These are phyloP conservation scores for Pocillopora meandrina DNA, from an alignment of 92 coral and sea anemone species.

Conservation along the genomic window DNA sequence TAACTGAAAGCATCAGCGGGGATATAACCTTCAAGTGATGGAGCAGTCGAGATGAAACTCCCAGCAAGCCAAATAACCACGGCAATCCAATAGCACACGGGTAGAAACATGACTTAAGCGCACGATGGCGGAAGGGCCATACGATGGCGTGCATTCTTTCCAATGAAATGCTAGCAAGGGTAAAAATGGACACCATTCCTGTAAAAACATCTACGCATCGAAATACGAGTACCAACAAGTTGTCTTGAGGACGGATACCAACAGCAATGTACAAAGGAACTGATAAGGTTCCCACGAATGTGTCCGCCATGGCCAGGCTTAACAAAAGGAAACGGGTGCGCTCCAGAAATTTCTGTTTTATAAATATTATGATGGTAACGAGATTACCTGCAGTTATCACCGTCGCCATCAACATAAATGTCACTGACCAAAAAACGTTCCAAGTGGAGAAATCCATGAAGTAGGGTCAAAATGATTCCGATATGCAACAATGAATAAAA, in stretches of 20 bases:
- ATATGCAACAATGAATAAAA: neutral
- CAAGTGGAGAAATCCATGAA: conserved; percentile 19
- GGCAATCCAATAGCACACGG: conserved; percentile 21
- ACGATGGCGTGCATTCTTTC: conserved; percentile 37
- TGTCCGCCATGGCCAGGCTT: conserved; percentile 49
- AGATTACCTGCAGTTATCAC: neutral
- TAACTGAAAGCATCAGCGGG: neutral
- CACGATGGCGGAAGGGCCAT: conserved; percentile 45
- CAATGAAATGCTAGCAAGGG: conserved; percentile 31
- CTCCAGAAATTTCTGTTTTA: conserved; percentile 17
- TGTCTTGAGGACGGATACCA: neutral
- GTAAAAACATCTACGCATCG: conserved; percentile 32
- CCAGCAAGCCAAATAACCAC: conserved; percentile 20
- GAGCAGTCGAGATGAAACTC: conserved; percentile 7
- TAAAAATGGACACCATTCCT: conserved; percentile 33
- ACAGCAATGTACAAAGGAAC: conserved; percentile 27
- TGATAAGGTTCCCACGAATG: conserved; percentile 41
- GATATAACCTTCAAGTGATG: conserved; percentile 13
- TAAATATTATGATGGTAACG: conserved; percentile 11
- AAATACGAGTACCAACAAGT: neutral
- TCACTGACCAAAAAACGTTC: conserved; percentile 23
- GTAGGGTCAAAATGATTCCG: neutral
- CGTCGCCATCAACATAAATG: neutral
- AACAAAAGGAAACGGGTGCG: conserved; percentile 33
- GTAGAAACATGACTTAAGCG: conserved; percentile 23